Evolutionary conservation across 2,113 vertebrate genomes (phyloP).

Genomic region (Gambusia affinis): DNA sequence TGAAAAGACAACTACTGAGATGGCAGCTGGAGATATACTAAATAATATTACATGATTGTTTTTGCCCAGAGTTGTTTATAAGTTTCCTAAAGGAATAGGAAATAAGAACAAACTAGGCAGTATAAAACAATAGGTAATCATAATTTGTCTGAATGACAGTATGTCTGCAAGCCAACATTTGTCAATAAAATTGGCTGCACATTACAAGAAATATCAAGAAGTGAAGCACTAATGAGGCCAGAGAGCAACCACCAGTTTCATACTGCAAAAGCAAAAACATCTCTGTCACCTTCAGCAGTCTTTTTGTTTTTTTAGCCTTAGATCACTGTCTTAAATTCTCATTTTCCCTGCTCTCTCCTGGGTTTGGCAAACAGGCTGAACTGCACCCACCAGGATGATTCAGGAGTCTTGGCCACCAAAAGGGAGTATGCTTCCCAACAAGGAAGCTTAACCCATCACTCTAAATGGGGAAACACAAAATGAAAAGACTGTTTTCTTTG

Average conservation of each 20-base stretch:
- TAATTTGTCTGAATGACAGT: no score
- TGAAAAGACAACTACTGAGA: slow-evolving; percentile 19
- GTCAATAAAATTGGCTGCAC: slow-evolving; percentile 5
- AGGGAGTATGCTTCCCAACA: slow-evolving; percentile 24
- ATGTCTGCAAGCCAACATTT: no score
- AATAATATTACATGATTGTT: no score
- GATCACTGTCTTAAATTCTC: slow-evolving; percentile 45
- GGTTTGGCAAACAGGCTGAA: slow-evolving; percentile 38
- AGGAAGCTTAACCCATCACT: slow-evolving; percentile 28
- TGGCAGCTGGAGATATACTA: no score
- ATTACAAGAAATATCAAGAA: slow-evolving; percentile 39
- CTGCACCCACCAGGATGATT: slow-evolving; percentile 50
- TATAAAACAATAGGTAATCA: no score
- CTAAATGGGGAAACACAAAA: slow-evolving; percentile 19
- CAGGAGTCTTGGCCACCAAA: slow-evolving; percentile 30
- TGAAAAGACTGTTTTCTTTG: slow-evolving; percentile 13
- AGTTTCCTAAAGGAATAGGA: no score
- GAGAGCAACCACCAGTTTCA: slow-evolving; percentile 26
- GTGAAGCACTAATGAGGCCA: slow-evolving; percentile 39
- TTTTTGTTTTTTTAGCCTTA: slow-evolving; percentile 33
- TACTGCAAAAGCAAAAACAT: slow-evolving; percentile 19
- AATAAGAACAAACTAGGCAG: no score
- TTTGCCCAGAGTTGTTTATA: no score
- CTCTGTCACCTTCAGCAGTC: slow-evolving; percentile 27
- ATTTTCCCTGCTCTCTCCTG: slow-evolving; percentile 32